Conservation (phyloP, 2,797 vertebrate species). For the Gadopsis bispinosus region DNA sequence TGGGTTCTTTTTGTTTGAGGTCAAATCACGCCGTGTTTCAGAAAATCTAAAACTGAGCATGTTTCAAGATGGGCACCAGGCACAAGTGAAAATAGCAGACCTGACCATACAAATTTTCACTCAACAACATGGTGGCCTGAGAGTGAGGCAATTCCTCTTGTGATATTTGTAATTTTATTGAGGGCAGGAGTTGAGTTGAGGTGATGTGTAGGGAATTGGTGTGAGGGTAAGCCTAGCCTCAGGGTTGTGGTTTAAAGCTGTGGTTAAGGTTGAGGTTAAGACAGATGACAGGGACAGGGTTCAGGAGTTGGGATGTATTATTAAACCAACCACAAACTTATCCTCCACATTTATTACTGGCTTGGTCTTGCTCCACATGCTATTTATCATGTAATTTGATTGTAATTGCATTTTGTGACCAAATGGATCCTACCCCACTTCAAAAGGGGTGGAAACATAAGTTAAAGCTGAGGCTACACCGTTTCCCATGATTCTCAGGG, state of each 20-base stretch:
- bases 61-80: constrained; percentile 53
- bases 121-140: constrained; percentile 61
- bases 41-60: constrained; percentile 41
- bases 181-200: constrained; percentile 75
- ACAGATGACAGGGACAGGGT: constrained; percentile 81
- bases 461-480: constrained; percentile 57
- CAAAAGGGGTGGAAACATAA: constrained; percentile 64
- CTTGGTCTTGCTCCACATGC: constrained; percentile 72
- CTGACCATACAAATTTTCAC: constrained; percentile 53
- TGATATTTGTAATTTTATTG: constrained; percentile 79
- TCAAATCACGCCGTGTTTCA: constrained; percentile 42
- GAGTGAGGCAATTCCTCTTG: constrained; percentile 70
- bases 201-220: constrained; percentile 73
- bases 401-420: constrained; percentile 80
- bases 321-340: constrained; percentile 83
- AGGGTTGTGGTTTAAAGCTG: constrained; percentile 74
- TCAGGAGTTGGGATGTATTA: constrained; percentile 80
- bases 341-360: constrained; percentile 81
- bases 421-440: constrained; percentile 75
- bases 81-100: constrained; percentile 57
- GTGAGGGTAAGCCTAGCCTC: constrained; percentile 65
- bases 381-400: constrained; percentile 84
- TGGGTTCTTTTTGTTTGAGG: constrained; percentile 31
- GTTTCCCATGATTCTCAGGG: constrained; percentile 63
- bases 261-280: constrained; percentile 80